Evolutionary conservation across 2,888 invertebrate genomes (phyloP).

Genomic region (Lasioglossum lativentre): DNA sequence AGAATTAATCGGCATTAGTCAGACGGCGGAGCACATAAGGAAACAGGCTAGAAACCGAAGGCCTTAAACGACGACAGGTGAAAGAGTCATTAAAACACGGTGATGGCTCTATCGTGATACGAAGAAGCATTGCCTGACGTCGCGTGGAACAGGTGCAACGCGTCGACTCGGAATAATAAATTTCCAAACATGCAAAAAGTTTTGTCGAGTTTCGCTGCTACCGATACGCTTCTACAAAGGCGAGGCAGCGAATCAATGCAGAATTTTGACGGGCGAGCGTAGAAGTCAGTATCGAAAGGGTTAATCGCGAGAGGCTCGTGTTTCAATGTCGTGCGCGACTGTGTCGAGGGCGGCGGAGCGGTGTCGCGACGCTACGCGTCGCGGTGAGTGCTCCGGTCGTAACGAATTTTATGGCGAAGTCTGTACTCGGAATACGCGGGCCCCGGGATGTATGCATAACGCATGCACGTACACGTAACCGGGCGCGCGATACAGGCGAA

Average conservation of each 20-base stretch:
- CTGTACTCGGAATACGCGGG: slow-evolving; percentile 1
- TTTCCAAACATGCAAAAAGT: not conserved
- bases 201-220: not conserved
- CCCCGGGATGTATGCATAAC: slow-evolving; percentile 61
- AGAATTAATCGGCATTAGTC: not conserved
- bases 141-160: not conserved
- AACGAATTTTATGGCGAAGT: slow-evolving; percentile 25
- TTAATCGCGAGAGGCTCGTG: slow-evolving; percentile 16
- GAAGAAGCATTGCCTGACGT: not conserved
- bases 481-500: slow-evolving; percentile 14
- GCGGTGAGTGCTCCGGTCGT: slow-evolving; percentile 9
- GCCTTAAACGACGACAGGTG: not conserved
- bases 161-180: not conserved
- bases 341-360: not conserved
- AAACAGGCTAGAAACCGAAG: not conserved
- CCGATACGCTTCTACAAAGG: not conserved
- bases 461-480: slow-evolving; percentile 46
- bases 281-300: not conserved
- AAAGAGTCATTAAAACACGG: not conserved
- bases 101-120: not conserved
- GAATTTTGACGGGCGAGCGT: not conserved
- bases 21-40: not conserved
- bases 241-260: not conserved
- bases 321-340: slow-evolving; percentile 7
- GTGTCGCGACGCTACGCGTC: not conserved